Conservation (phyloP, 2,113 vertebrate species). For the Lycocorax pyrrhopterus region DNA sequence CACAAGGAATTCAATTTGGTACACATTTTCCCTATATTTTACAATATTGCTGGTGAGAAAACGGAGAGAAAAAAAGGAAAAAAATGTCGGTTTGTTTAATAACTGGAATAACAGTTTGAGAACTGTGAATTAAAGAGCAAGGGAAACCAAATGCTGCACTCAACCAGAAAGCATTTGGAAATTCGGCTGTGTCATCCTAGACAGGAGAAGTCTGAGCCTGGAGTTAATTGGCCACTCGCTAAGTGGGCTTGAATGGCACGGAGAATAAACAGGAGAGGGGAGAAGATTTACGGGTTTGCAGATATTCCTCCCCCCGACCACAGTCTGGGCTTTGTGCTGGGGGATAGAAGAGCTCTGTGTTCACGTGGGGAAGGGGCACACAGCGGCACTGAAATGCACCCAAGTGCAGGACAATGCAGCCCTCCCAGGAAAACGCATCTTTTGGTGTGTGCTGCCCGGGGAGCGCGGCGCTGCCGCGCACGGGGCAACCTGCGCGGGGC, state of each 20-base stretch:
- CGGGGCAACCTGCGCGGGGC: neutral
- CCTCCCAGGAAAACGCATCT: neutral
- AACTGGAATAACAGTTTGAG: neutral
- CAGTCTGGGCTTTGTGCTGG: slow-evolving; percentile 12
- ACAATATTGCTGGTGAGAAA: neutral
- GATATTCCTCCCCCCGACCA: neutral
- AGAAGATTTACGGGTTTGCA: neutral
- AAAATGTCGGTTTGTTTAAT: neutral
- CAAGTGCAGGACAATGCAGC: neutral
- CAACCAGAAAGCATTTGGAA: neutral
- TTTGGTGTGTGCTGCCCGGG: neutral
- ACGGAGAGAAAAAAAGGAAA: neutral
- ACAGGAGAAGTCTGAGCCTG: neutral
- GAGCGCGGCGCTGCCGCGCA: neutral
- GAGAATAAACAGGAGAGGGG: neutral
- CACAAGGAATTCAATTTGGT: neutral
- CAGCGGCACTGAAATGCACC: neutral
- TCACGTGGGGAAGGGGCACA: neutral
- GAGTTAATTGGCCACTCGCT: neutral
- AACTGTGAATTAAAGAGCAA: neutral
- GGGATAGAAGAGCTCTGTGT: slow-evolving; percentile 40
- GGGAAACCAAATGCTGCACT: neutral
- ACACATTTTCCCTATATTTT: neutral
- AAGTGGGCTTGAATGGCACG: neutral
- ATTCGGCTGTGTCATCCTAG: neutral